Conservation (phyloP, 2,113 vertebrate species). For the Percina caprodes region DNA sequence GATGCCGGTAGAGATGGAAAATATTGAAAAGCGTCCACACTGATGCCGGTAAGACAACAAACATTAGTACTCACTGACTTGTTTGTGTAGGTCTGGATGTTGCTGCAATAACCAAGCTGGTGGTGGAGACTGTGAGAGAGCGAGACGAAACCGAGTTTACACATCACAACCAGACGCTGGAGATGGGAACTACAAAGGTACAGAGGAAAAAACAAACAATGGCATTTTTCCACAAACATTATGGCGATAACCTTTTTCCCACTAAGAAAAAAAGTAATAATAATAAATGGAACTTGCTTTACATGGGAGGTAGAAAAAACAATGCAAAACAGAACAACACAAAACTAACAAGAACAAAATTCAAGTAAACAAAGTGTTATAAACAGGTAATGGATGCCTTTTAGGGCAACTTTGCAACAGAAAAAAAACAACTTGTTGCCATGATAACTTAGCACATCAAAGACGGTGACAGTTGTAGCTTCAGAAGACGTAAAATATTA, state of each 20-base stretch:
- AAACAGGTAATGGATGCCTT: no score
- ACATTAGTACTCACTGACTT: constrained; percentile 24
- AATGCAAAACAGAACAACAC: background rate
- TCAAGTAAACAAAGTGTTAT: no score
- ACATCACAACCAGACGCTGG: constrained; percentile 69
- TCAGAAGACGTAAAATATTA: no score
- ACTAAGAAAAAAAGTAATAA: background rate
- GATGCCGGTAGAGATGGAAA: constrained; percentile 87
- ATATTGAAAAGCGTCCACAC: accelerated
- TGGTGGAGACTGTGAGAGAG: constrained; percentile 92
- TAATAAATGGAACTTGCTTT: no score
- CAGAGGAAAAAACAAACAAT: background rate
- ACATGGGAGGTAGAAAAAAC: background rate
- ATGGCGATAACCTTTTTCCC: background rate
- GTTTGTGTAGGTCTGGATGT: constrained; percentile 72
- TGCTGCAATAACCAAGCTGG: constrained; percentile 91
- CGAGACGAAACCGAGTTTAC: constrained; percentile 76
- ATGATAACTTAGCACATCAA: no score
- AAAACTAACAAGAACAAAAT: no score
- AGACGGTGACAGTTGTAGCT: no score
- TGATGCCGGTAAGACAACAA: background rate
- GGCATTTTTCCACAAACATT: background rate
- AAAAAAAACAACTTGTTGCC: background rate
- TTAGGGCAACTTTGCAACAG: background rate
- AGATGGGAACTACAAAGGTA: constrained; percentile 73